Percentiles rank a stretch among this genome's conserved stretches.
Conservation (phyloP, 2,888 invertebrate species). For the Platycnemis pennipes region DNA sequence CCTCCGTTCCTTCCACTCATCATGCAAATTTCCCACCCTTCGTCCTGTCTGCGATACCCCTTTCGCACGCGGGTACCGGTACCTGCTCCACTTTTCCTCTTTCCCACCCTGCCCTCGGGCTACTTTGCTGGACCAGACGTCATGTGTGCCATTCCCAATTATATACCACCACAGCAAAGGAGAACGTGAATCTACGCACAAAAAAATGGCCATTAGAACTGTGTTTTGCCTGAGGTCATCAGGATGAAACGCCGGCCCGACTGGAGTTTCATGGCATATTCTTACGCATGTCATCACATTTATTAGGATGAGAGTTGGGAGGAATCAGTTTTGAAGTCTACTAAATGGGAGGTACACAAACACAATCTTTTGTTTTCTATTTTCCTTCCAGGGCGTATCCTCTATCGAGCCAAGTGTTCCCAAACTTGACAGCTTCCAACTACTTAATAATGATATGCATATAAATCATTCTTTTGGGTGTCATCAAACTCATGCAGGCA, state of each 20-base stretch:
- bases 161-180: neutral
- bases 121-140: neutral
- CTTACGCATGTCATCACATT: neutral
- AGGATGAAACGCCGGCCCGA: neutral
- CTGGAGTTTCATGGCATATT: neutral
- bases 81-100: neutral
- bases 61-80: neutral
- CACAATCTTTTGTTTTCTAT: neutral
- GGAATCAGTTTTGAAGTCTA: neutral
- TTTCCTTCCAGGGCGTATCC: neutral
- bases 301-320: neutral
- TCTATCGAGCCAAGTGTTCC: neutral
- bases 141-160: neutral
- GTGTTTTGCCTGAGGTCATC: neutral
- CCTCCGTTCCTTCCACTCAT: neutral
- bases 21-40: neutral
- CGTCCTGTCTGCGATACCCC: neutral
- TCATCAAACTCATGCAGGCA: neutral
- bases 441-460: neutral
- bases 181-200: neutral
- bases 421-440: neutral
- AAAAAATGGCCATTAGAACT: neutral
- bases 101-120: neutral
- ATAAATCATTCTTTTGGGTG: neutral
- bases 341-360: neutral